Base-by-base conservation (phyloP, 2,888 invertebrate genomes). In the Orthonevra nobilis region DNA sequence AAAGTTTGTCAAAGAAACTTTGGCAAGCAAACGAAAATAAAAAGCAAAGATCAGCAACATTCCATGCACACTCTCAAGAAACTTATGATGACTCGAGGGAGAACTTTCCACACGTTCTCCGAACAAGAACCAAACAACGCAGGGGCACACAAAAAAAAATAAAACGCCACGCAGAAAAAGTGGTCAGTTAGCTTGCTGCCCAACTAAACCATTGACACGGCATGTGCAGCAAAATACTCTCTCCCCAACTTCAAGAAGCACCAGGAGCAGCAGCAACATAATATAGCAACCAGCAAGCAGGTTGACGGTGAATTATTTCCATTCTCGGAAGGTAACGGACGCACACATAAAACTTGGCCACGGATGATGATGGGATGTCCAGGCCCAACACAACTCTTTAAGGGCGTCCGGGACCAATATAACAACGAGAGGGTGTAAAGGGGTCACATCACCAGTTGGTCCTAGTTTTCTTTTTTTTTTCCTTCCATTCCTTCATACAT, bases 301-400 rank as follows among this genome's bases (percentile, higher is more conserved):
- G 69, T 70, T 64, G 75, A 26, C 44, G 69, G 75, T 75, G 70
- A 75, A 36, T 77, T 77, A 77, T 70, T 52, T 58, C 70, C 70
- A 52, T 70, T 64, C 61, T 54, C 46, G 54, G 10, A 54, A 32
- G 26, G 48, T 26, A 32, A 72, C 64, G 58, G 38, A 72, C 54
- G 44, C 42, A 61, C 32, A 54, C 23, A 23, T 4, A 54, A 52
- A 60, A 32, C 20, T n/a, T 14, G 5, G 12, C 15, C 42, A 14
- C 5, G 23, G 23, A 23, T 4, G 23, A 23, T 23, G 26, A 23
- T 42, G 40, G 28, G 10, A 3, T 20, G 32, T 23, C 52, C 66
- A 73, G 58, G 61, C 70, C 63, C 38, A 63, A 46, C 32, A 36
- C 54, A 61, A 72, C 32, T 46, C 50, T 72, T 60, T 48, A 72